Evolutionary conservation across 1,140 invertebrate genomes (phyloP).

Genomic region (Belonocnema kinseyi): DNA sequence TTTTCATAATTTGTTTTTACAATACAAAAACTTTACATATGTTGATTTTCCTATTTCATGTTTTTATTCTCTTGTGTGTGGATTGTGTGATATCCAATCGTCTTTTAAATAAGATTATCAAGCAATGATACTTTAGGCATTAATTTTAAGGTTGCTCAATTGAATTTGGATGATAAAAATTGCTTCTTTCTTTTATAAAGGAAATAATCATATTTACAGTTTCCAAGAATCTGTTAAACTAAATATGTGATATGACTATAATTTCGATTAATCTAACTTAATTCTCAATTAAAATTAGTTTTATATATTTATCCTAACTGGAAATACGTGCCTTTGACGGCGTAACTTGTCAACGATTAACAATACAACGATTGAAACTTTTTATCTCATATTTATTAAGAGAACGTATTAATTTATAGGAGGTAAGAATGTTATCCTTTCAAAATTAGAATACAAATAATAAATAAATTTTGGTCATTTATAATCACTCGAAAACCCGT

Average conservation of each 20-base stretch:
- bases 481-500: background rate
- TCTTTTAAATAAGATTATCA: slow-evolving; percentile 52
- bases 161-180: background rate
- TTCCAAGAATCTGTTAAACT: too few relatives aligned
- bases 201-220: background rate
- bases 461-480: background rate
- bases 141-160: slow-evolving; percentile 23
- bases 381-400: background rate
- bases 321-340: background rate
- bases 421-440: too few relatives aligned
- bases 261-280: too few relatives aligned
- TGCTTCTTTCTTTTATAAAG: background rate
- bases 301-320: background rate
- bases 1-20: background rate
- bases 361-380: slow-evolving; percentile 14
- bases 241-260: too few relatives aligned
- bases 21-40: background rate
- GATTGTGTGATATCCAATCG: slow-evolving; percentile 57
- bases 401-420: too few relatives aligned
- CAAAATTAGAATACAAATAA: too few relatives aligned
- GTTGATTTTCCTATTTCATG: background rate
- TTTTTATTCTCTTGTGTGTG: slow-evolving; percentile 31
- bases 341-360: slow-evolving; percentile 26
- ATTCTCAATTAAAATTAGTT: background rate
- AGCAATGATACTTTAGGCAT: background rate